A percentile compares a stretch with the other conserved stretches of the same genome.
phyloP scores from a whole-genome alignment of 2,113 vertebrate genomes.

The Acanthochromis polyacanthus region DNA sequence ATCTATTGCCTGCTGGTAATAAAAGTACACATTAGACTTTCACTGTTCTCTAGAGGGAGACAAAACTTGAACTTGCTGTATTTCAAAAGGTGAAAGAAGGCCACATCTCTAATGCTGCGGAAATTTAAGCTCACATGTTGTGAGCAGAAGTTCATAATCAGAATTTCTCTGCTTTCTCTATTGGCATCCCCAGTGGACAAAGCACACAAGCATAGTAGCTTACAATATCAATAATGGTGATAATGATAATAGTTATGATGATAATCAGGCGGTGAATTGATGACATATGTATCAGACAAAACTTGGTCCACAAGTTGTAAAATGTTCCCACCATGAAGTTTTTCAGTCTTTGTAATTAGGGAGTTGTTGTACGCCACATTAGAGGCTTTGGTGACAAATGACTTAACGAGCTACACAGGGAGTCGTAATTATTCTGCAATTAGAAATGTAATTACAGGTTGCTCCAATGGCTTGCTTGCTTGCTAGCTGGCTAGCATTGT shows the following conservation, averaged over 20 bases:
- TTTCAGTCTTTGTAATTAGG: conserved; percentile 77
- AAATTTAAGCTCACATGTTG: background rate
- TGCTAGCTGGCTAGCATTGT: conserved; percentile 53
- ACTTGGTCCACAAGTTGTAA: conserved; percentile 34
- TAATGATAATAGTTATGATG: background rate
- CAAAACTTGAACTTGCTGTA: conserved; percentile 32
- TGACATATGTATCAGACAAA: background rate
- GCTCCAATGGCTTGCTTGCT: conserved; percentile 54
- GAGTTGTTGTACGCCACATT: conserved; percentile 79
- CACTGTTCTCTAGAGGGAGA: conserved; percentile 30
- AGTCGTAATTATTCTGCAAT: conserved; percentile 85
- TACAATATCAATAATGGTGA: background rate
- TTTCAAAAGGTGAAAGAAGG: conserved; percentile 17
- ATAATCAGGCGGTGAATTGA: background rate
- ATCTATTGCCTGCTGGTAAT: conserved; percentile 37
- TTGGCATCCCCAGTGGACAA: too few relatives aligned
- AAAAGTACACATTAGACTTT: conserved; percentile 15
- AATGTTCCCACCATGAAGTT: conserved; percentile 45
- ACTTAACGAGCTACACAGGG: conserved; percentile 80
- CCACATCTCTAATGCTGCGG: background rate
- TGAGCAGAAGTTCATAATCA: background rate
- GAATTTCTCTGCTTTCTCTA: too few relatives aligned
- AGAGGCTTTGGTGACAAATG: conserved; percentile 81
- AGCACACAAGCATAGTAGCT: too few relatives aligned
- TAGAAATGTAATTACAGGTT: conserved; percentile 84